These are phyloP conservation scores for Mythimna vitellina DNA, from an alignment of 2,888 invertebrate species.

Conservation along the genomic window DNA sequence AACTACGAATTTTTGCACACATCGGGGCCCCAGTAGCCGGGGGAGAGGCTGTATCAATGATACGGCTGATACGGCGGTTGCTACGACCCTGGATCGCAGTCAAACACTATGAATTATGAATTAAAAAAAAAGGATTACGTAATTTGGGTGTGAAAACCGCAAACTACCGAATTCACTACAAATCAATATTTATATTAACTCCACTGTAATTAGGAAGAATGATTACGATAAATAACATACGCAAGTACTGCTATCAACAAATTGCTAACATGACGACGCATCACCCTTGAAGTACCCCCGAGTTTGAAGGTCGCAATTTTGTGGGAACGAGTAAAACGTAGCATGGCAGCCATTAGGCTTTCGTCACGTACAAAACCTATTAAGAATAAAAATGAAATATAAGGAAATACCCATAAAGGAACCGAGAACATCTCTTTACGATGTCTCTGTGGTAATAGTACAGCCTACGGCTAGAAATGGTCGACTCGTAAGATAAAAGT, in stretches of 20 bases:
- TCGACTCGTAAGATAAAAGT: neutral
- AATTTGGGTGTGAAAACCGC: neutral
- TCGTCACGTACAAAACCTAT: conserved; percentile 19
- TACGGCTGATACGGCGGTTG: too few species aligned
- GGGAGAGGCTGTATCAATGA: too few species aligned
- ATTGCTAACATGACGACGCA: conserved; percentile 41
- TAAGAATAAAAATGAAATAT: conserved; percentile 22
- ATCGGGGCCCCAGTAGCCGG: too few species aligned
- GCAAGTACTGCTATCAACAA: conserved; percentile 12
- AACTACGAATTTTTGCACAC: too few species aligned
- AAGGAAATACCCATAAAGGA: neutral
- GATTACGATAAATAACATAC: conserved; percentile 4
- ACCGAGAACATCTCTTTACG: neutral
- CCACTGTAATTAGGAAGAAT: neutral
- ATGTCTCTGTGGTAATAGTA: neutral
- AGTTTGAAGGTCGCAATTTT: conserved; percentile 30
- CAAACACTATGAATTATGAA: too few species aligned
- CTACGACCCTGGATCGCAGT: too few species aligned
- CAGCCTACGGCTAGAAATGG: neutral
- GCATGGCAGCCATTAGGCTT: neutral
- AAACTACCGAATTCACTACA: neutral
- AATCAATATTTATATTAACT: conserved; percentile 4
- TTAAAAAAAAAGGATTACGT: neutral
- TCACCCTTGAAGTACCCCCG: conserved; percentile 9
- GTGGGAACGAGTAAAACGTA: conserved; percentile 2